A percentile compares a stretch with the other conserved stretches of the same genome.
These are phyloP conservation scores for Vulpes vulpes DNA, from an alignment of 2,113 vertebrate species.

Conservation along the genomic window DNA sequence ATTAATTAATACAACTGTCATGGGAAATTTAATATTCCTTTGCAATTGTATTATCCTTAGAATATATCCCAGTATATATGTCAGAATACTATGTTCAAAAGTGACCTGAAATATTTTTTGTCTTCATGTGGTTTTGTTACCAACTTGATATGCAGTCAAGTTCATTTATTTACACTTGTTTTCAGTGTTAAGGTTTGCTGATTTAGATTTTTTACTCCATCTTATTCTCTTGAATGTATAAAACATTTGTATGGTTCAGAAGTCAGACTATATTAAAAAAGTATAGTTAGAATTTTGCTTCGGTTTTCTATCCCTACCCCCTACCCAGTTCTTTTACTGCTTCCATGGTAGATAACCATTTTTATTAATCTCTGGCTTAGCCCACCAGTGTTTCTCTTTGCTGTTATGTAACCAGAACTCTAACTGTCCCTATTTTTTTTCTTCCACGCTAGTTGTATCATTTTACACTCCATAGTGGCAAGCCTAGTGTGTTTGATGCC, in stretches of 20 bases:
- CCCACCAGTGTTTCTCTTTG: not conserved
- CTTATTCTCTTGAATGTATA: not conserved
- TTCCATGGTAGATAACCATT: not conserved
- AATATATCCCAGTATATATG: not conserved
- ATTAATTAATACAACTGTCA: not conserved
- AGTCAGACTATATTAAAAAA: not conserved
- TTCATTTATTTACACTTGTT: slow-evolving; percentile 52
- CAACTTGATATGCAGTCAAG: not conserved
- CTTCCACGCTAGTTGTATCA: not conserved
- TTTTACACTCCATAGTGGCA: not conserved
- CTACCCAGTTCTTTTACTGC: not conserved
- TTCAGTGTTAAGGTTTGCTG: not conserved
- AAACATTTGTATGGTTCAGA: slow-evolving; percentile 1
- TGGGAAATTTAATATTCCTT: not conserved
- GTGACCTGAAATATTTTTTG: slow-evolving; percentile 31
- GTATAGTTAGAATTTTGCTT: not conserved
- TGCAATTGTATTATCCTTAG: slow-evolving; percentile 25
- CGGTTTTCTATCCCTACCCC: not conserved
- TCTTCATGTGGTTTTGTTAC: not conserved
- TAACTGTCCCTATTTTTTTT: not conserved
- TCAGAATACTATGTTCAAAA: not conserved
- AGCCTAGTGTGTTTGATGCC: not conserved
- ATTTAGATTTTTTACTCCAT: not conserved
- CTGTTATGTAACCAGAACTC: not conserved
- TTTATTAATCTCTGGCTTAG: slow-evolving; percentile 7